These are phyloP conservation scores for Liopterus haemorrhoidalis DNA, from an alignment of 2,888 invertebrate genomes.

Conservation along the genomic window DNA sequence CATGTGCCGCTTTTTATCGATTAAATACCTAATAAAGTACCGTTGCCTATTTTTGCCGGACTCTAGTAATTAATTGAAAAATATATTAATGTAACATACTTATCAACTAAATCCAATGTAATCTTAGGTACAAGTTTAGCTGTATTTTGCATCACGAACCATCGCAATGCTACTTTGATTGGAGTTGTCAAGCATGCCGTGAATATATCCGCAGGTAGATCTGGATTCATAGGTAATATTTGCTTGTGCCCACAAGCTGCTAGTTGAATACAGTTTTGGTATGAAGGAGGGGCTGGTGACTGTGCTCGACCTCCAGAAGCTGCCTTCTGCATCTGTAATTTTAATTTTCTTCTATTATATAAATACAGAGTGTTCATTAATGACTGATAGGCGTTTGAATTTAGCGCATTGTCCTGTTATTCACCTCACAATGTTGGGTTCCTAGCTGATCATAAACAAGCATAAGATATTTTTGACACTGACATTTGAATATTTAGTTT, in stretches of 20 bases:
- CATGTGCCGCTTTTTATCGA: too few relatives aligned
- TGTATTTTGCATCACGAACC: slow-evolving; percentile 86
- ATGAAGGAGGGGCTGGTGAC: slow-evolving; percentile 52
- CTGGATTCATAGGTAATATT: slow-evolving; percentile 92
- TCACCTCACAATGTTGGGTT: too few relatives aligned
- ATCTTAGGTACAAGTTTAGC: slow-evolving; percentile 75
- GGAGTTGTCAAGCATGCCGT: slow-evolving; percentile 98
- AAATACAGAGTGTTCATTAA: background rate
- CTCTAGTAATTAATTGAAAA: too few relatives aligned
- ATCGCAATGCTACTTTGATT: slow-evolving; percentile 89
- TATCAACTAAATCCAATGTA: slow-evolving; percentile 82
- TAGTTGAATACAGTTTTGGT: slow-evolving; percentile 89
- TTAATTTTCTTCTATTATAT: background rate
- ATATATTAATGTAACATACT: slow-evolving; percentile 52
- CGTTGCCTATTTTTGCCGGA: too few relatives aligned
- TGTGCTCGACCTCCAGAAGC: slow-evolving; percentile 20
- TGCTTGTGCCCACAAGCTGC: slow-evolving; percentile 94
- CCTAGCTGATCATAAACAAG: too few relatives aligned
- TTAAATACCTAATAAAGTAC: too few relatives aligned
- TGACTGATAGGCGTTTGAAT: background rate
- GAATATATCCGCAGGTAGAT: slow-evolving; percentile 95
- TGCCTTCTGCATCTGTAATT: slow-evolving; percentile 11
- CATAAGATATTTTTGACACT: too few relatives aligned
- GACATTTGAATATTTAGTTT: too few relatives aligned
- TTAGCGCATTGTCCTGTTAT: too few relatives aligned